Percentiles rank a stretch among this genome's conserved stretches.
phyloP scores from a whole-genome alignment of 2,797 vertebrate species.

The Carapus acus region DNA sequence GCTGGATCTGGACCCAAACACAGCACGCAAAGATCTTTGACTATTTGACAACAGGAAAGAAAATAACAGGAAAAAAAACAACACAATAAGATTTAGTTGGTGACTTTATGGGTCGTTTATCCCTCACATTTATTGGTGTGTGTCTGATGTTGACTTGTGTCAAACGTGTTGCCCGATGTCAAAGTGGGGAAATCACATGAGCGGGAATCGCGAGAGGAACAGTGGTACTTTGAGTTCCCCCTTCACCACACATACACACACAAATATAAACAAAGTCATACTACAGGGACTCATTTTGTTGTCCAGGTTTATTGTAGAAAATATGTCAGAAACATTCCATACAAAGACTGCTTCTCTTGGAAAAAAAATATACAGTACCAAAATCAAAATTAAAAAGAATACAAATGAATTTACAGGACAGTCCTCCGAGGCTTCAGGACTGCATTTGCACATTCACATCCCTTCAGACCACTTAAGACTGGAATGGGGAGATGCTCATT shows the following conservation, averaged over 20 bases:
- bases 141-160: too few species aligned
- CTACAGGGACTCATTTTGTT: neutral
- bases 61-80: too few species aligned
- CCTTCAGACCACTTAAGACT: conserved; percentile 1
- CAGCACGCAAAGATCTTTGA: too few species aligned
- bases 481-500: neutral
- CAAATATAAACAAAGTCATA: neutral
- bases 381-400: conserved; percentile 40
- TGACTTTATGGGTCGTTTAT: too few species aligned
- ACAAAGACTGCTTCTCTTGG: conserved; percentile 32
- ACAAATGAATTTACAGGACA: conserved; percentile 25
- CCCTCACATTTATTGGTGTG: too few species aligned
- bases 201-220: too few species aligned
- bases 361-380: conserved; percentile 27
- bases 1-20: too few species aligned
- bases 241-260: neutral
- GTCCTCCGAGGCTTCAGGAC: conserved; percentile 6
- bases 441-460: conserved; percentile 25
- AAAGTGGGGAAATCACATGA: too few species aligned
- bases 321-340: conserved; percentile 44
- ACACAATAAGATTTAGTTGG: too few species aligned
- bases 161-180: too few species aligned
- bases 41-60: too few species aligned
- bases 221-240: too few species aligned
- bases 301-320: conserved; percentile 51